phyloP scores from a whole-genome alignment of 2,113 vertebrate species.

The Heloderma charlesbogerti region DNA sequence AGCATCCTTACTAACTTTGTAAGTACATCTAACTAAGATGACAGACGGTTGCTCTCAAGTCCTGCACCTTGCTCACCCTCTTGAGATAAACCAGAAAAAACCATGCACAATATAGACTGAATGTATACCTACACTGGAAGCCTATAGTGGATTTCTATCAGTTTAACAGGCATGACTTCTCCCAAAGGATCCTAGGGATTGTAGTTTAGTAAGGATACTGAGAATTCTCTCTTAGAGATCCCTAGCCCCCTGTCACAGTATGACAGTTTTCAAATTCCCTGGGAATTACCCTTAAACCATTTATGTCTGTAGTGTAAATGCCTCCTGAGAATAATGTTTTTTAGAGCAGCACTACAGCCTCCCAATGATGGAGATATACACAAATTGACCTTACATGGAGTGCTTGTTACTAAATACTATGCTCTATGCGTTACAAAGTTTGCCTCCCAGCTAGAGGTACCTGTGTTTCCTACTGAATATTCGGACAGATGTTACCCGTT shows the following conservation, averaged over 20 bases:
- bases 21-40: slow-evolving; percentile 33
- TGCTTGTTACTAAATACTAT: slow-evolving; percentile 21
- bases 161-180: background rate
- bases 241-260: background rate
- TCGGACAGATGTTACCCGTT: slow-evolving; percentile 63
- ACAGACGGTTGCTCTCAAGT: background rate
- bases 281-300: background rate
- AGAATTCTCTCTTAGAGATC: background rate
- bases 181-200: background rate
- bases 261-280: background rate
- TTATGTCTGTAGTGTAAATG: background rate
- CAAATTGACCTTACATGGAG: slow-evolving; percentile 30
- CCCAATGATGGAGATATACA: slow-evolving; percentile 6
- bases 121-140: background rate
- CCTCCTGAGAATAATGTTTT: background rate
- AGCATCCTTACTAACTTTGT: slow-evolving; percentile 30
- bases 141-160: background rate
- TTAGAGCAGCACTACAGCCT: background rate
- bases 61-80: background rate
- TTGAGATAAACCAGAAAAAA: slow-evolving; percentile 18
- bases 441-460: slow-evolving; percentile 32
- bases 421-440: slow-evolving; percentile 32
- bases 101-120: background rate
- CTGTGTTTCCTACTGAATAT: slow-evolving; percentile 41
- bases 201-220: background rate